Evolutionary conservation across 2,797 vertebrate species (phyloP).

Genomic region (Melanotaenia parkinsoni): DNA sequence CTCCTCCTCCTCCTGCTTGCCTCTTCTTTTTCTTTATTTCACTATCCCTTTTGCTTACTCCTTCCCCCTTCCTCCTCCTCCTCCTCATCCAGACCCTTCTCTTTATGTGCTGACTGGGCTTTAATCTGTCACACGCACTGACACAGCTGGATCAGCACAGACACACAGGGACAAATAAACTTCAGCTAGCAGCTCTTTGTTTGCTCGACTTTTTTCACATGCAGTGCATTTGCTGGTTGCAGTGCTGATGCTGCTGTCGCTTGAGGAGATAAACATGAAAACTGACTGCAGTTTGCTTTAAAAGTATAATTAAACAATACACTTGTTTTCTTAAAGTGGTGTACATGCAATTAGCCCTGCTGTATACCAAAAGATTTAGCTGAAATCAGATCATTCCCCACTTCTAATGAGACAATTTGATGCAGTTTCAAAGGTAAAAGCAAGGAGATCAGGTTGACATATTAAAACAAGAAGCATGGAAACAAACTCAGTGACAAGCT

Average conservation of each 20-base stretch:
- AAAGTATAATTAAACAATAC: no score
- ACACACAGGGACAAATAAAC: constrained; percentile 11
- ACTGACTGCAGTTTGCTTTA: no score
- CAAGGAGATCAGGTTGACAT: constrained; percentile 3
- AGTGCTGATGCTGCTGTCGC: no score
- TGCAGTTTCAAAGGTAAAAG: not conserved
- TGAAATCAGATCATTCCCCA: not conserved
- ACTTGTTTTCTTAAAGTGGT: no score
- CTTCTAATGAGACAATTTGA: not conserved
- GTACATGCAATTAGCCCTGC: no score
- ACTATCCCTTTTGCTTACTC: constrained; percentile 48
- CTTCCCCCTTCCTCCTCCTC: not conserved
- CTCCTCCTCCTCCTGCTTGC: constrained; percentile 34
- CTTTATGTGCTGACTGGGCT: constrained; percentile 57
- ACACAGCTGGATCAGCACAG: constrained; percentile 55
- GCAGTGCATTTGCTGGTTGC: no score
- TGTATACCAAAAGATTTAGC: not conserved
- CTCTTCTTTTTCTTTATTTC: constrained; percentile 59
- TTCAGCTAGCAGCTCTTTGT: not conserved
- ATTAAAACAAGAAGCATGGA: not conserved
- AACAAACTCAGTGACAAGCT: constrained; percentile 14
- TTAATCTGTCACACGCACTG: constrained; percentile 46
- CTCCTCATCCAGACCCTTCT: constrained; percentile 4
- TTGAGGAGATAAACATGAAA: no score
- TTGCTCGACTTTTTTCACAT: not conserved